Evolutionary conservation across 2,113 vertebrate species (phyloP), one percentile per base, ranked within the genome.

Genomic region (Gorsachius goisagi): DNA sequence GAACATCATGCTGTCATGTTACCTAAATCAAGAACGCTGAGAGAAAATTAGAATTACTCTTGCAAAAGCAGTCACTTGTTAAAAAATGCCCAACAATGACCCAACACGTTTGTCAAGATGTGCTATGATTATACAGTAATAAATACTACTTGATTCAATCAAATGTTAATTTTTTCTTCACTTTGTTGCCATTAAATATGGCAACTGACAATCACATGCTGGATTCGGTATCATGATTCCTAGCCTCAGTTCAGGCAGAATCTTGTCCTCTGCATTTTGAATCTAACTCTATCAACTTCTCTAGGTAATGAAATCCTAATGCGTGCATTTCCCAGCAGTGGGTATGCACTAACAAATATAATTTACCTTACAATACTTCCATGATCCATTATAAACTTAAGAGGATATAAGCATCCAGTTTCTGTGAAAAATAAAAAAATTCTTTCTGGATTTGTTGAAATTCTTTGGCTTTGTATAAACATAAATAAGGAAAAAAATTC

Each of bases 391-490:
- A 80, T 18, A 52, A 95, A 81, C 12, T 56, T 41, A 71, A 49
- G 39, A 58, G 56, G 73, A 92, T 12, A 33, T 45, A 93, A 69
- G 62, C 5, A 1, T 71, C 76, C 86, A 73, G 39, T 69, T 82
- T 88, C 37, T 72, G 58, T 44, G 64, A 80, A 89, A 86, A 89
- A 6, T 7, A 76, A 91, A 45, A 6, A 76, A 91, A 45, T 6
- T 45, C 18, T 79, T 95, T 93, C 66, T 88, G 85, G 67, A 95
- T 90, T 92, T 78, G 89, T 89, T 78, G 76, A 53, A 92, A 92
- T 87, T 97, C 96, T 98, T 97, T 97, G 91, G 97, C 84, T 97
- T 96, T 96, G 93, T 72, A 96, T 58, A 95, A 97, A 91, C 77
- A 97, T 97, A 98, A 97, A 97, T 95, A 96, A 79, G 52, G 15